A percentile compares a stretch with the other conserved stretches of the same genome.
Conservation (phyloP, 2,888 invertebrate species). For the Sphaeridia pumilis region DNA sequence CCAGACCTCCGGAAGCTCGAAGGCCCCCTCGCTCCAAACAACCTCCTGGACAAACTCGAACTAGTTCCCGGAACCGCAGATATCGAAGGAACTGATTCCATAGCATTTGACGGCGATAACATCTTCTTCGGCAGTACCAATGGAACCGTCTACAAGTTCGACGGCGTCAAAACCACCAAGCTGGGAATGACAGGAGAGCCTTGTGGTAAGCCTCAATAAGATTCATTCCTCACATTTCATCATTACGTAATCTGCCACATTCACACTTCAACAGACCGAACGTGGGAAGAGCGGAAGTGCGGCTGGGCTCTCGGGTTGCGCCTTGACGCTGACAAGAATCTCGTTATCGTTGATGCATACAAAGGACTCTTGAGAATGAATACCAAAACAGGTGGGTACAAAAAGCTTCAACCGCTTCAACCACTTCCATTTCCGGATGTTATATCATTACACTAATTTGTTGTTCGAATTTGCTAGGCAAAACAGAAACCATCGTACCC, state of each 20-base stretch:
- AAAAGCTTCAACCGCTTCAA: too few relatives aligned
- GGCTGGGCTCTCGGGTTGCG: conserved; percentile 79
- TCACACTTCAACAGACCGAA: conserved; percentile 46
- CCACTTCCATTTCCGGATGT: too few relatives aligned
- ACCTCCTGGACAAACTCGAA: conserved; percentile 55
- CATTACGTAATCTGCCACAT: too few relatives aligned
- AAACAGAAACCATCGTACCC: conserved; percentile 29
- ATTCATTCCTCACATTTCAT: too few relatives aligned
- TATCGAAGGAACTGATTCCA: conserved; percentile 67
- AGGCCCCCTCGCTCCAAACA: conserved; percentile 52
- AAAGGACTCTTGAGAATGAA: conserved; percentile 77
- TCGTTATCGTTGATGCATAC: conserved; percentile 71
- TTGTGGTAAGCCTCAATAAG: conserved; percentile 9
- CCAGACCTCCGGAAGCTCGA: too few relatives aligned
- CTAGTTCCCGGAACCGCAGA: conserved; percentile 51
- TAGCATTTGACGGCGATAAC: conserved; percentile 56
- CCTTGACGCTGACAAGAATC: conserved; percentile 58
- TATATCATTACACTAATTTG: too few relatives aligned
- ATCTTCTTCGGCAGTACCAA: conserved; percentile 54
- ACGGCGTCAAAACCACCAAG: conserved; percentile 1
- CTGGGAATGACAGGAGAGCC: not conserved
- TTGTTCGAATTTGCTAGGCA: conserved; percentile 48
- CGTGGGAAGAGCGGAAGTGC: conserved; percentile 65
- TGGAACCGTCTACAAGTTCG: conserved; percentile 3
- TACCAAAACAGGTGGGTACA: conserved; percentile 57